These are phyloP conservation scores for Trissolcus brochymenae DNA, from an alignment of 2,888 invertebrate species.

Conservation along the genomic window DNA sequence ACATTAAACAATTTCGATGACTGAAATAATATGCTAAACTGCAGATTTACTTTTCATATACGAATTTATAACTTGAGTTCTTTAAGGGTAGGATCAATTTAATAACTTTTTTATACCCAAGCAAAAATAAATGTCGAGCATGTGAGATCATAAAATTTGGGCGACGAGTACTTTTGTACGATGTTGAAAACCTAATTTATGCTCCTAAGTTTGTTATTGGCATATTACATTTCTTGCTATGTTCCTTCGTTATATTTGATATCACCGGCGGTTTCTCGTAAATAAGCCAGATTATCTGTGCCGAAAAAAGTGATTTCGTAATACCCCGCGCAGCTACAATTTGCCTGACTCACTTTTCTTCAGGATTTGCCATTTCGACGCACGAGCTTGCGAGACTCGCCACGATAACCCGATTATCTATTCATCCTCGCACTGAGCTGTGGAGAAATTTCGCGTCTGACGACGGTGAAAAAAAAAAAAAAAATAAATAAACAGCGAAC, in stretches of 20 bases:
- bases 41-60: too few species aligned
- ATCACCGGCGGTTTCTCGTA: constrained; percentile 29
- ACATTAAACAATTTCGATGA: too few species aligned
- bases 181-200: background rate
- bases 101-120: background rate
- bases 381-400: constrained; percentile 44
- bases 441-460: constrained; percentile 48
- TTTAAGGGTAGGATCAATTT: background rate
- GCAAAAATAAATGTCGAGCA: background rate
- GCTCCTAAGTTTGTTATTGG: background rate
- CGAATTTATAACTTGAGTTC: background rate
- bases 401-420: constrained; percentile 58
- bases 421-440: constrained; percentile 52
- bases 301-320: constrained; percentile 55
- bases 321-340: constrained; percentile 46
- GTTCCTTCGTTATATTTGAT: constrained; percentile 39
- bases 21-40: too few species aligned
- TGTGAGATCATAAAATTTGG: too few species aligned
- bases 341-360: constrained; percentile 54
- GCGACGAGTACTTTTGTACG: constrained; percentile 12
- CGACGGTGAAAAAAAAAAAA: constrained; percentile 16
- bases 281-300: constrained; percentile 55
- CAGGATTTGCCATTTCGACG: constrained; percentile 57
- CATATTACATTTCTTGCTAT: background rate
- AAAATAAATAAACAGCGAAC: constrained; percentile 17